Evolutionary conservation across 1,140 invertebrate species (phyloP), one percentile per base, ranked within the genome.

Genomic region (Tribolium castaneum): DNA sequence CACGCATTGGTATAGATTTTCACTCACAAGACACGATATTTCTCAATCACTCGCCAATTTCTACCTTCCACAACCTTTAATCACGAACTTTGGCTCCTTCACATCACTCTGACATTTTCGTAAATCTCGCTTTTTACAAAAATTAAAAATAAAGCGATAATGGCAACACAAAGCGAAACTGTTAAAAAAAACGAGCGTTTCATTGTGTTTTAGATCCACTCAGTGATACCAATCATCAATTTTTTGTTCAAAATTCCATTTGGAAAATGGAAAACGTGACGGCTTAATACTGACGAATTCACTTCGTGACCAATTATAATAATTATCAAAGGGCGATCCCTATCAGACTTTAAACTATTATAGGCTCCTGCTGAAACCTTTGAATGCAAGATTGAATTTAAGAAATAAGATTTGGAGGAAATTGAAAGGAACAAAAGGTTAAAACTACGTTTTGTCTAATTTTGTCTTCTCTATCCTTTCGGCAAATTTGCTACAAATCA

Each of bases 31-130:
- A 59, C 75, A 76, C 75, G 75, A 76, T 76, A 76, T 66, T 76
- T 76, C 75, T 76, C 75, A 76, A 76, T 76, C 75, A 52, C 51
- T 76, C 54, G 51, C 75, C 51, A 50, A 59, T 54, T 54, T 59
- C 75, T 76, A 76, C 75, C 59, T 66, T 66, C 59, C 59, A 66
- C 59, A 76, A 76, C 75, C 75, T 51, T 76, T 76, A 76, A 76
- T 70, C 75, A 76, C 75, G 75, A 76, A 76, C 59, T 66, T 39
- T 30, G 30, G 9, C 59, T 66, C 59, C 5, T 35, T n/a, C n/a
- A n/a, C n/a, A n/a, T n/a, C n/a, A n/a, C n/a, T n/a, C n/a, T n/a
- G n/a, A n/a, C n/a, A n/a, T n/a, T n/a, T n/a, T n/a, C n/a, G n/a
- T n/a, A n/a, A n/a, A n/a, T n/a, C n/a, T n/a, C n/a, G n/a, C n/a